phyloP scores from a whole-genome alignment of 1,140 invertebrate genomes.

The Anoplolepis gracilipes region DNA sequence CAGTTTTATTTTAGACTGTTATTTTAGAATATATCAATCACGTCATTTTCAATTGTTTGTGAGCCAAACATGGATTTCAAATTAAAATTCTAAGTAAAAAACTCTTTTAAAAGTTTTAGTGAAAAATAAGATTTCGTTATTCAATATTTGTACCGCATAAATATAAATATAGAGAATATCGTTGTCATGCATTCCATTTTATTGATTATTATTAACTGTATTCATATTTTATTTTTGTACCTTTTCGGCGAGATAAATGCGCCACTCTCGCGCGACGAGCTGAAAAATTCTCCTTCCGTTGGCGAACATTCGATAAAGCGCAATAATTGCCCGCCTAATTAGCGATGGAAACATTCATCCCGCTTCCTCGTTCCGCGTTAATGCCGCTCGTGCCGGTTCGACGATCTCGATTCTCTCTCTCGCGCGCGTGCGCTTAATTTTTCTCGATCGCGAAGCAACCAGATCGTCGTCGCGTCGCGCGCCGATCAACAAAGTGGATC shows the following conservation, averaged over 20 bases:
- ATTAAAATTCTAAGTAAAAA: background rate
- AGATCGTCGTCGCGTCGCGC: conserved; percentile 42
- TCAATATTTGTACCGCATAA: background rate
- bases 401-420: conserved; percentile 10
- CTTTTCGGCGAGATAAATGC: conserved; percentile 31
- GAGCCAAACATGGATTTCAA: background rate
- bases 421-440: conserved; percentile 1
- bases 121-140: background rate
- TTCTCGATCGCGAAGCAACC: conserved; percentile 59
- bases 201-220: conserved; percentile 31
- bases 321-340: conserved; percentile 35
- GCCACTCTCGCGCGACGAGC: background rate
- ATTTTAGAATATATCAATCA: background rate
- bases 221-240: background rate
- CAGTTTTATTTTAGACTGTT: background rate
- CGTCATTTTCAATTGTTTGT: background rate
- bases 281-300: conserved; percentile 43
- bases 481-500: conserved; percentile 61
- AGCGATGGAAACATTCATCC: conserved; percentile 31
- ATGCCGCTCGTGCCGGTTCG: conserved; percentile 21
- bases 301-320: conserved; percentile 47
- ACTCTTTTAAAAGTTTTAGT: background rate
- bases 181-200: background rate
- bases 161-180: background rate
- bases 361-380: background rate